phyloP scores from a whole-genome alignment of 2,888 invertebrate genomes.

The Mythimna lalbum region DNA sequence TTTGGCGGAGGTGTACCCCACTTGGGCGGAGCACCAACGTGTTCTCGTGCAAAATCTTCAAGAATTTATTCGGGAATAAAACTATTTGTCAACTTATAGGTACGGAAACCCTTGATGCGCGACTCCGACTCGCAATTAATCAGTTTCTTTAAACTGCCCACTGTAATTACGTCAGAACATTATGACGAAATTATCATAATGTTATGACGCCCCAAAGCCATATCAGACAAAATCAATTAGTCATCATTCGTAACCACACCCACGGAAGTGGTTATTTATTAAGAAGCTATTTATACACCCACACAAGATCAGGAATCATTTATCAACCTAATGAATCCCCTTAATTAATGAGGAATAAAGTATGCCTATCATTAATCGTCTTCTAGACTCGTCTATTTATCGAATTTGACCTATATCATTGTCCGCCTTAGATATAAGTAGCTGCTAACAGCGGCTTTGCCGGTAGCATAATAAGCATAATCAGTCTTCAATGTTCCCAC shows the following conservation, averaged over 20 bases:
- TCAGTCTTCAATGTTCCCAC: too few relatives aligned
- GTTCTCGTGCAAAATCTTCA: too few relatives aligned
- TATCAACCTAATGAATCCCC: conserved; percentile 39
- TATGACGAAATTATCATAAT: too few relatives aligned
- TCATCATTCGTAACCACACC: conserved; percentile 37
- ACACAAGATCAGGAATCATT: conserved; percentile 36
- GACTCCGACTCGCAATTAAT: too few relatives aligned
- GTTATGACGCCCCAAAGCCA: neutral
- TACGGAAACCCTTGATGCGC: too few relatives aligned
- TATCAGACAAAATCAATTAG: conserved; percentile 21
- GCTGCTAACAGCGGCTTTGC: too few relatives aligned
- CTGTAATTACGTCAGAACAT: neutral
- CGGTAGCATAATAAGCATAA: too few relatives aligned
- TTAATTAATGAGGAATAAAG: conserved; percentile 28
- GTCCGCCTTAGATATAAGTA: neutral
- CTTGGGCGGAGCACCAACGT: too few relatives aligned
- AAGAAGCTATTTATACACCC: conserved; percentile 43
- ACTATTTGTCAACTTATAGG: too few relatives aligned
- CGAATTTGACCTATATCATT: conserved; percentile 15
- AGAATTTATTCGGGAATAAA: too few relatives aligned
- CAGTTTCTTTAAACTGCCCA: neutral
- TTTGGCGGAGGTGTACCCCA: too few relatives aligned
- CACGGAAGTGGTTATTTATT: conserved; percentile 48
- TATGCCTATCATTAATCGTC: conserved; percentile 7
- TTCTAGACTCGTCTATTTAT: conserved; percentile 16